Evolutionary conservation across 1,140 invertebrate genomes (phyloP).

Genomic region (Fopius arisanus): DNA sequence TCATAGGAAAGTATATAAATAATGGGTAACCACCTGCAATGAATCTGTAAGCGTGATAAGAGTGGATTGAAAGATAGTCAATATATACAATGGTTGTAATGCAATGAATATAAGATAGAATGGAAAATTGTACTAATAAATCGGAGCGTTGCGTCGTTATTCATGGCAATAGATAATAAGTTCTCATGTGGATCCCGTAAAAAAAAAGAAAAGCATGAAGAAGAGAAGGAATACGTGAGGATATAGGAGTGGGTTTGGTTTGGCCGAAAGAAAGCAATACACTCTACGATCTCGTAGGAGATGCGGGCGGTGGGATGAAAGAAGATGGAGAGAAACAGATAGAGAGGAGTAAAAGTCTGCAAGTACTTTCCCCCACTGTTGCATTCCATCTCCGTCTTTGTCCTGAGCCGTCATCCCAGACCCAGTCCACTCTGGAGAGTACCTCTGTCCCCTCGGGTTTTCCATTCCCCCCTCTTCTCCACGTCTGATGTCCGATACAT

Average conservation of each 20-base stretch:
- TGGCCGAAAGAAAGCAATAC: slow-evolving; percentile 26
- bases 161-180: background rate
- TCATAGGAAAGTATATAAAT: no score
- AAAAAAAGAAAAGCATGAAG: background rate
- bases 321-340: slow-evolving; percentile 24
- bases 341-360: slow-evolving; percentile 22
- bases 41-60: no score
- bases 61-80: no score
- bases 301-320: background rate
- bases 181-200: background rate
- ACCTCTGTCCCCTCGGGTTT: slow-evolving; percentile 30
- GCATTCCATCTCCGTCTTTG: slow-evolving; percentile 38
- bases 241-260: slow-evolving; percentile 20
- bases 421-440: slow-evolving; percentile 45
- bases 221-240: background rate
- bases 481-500: slow-evolving; percentile 59
- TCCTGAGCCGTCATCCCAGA: slow-evolving; percentile 38
- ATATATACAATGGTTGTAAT: no score
- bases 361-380: background rate
- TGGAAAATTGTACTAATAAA: background rate
- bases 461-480: background rate
- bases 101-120: no score
- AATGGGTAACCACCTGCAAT: no score
- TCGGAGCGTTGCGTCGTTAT: background rate
- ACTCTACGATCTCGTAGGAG: background rate